Conservation (phyloP, 2,797 vertebrate genomes). For the Acridotheres tristis region DNA sequence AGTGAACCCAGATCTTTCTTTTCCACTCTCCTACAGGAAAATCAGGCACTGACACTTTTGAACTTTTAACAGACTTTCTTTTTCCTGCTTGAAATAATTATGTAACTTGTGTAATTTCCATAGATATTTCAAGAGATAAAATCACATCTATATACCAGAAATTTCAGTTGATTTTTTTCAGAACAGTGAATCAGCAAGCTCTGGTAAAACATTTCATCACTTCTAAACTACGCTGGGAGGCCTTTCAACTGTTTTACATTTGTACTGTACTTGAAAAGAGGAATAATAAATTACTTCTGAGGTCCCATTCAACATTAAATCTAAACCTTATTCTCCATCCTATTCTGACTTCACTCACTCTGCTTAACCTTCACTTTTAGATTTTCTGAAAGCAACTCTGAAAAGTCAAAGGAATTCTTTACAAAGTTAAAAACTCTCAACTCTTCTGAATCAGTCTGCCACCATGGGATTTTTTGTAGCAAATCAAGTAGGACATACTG, state of each 20-base stretch:
- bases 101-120: not conserved
- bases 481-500: not conserved
- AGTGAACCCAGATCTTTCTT: not conserved
- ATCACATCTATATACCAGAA: not conserved
- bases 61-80: not conserved
- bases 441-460: not conserved
- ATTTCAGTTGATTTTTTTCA: not conserved
- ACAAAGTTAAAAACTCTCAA: not conserved
- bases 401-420: not conserved
- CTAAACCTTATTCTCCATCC: not conserved
- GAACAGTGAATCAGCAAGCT: not conserved
- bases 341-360: not conserved
- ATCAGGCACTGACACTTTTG: not conserved
- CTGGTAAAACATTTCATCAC: not conserved
- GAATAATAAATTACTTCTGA: constrained; percentile 27
- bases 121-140: not conserved
- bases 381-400: not conserved
- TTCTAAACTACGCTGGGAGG: not conserved
- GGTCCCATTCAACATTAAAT: not conserved
- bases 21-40: not conserved
- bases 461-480: not conserved
- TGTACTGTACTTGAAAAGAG: not conserved
- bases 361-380: not conserved
- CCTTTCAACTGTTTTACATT: not conserved
- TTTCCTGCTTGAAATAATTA: not conserved